Conservation (phyloP, 2,113 vertebrate genomes). For the Hystrix cristata region DNA sequence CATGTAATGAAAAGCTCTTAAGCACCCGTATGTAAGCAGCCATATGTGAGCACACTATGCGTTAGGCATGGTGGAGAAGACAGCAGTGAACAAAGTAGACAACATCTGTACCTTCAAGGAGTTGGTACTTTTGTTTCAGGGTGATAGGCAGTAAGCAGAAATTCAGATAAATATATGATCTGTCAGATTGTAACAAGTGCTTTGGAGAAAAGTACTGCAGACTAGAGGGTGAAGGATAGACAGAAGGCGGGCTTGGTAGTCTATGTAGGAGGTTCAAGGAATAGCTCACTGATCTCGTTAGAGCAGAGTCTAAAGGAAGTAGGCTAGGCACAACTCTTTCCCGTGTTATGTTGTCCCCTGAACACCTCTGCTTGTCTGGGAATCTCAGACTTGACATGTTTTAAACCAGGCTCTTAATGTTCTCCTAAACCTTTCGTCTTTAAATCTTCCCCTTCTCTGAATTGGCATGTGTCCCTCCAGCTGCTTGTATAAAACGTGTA, state of each 20-base stretch:
- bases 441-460: not conserved
- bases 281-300: not conserved
- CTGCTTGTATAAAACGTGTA: not conserved
- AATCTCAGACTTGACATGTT: not conserved
- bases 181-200: not conserved
- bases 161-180: not conserved
- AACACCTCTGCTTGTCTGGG: no score
- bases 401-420: not conserved
- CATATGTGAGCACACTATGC: no score
- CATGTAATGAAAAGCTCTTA: not conserved
- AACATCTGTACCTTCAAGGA: not conserved
- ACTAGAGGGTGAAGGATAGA: not conserved
- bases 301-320: not conserved
- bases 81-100: not conserved
- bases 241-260: not conserved
- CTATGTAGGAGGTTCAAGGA: not conserved
- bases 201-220: not conserved
- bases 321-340: not conserved
- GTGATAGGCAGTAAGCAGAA: not conserved
- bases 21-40: not conserved
- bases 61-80: not conserved
- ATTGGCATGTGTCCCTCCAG: not conserved
- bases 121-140: not conserved
- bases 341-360: not conserved
- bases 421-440: not conserved